Evolutionary conservation across 2,797 vertebrate species (phyloP).

Genomic region (Danio aesculapii): DNA sequence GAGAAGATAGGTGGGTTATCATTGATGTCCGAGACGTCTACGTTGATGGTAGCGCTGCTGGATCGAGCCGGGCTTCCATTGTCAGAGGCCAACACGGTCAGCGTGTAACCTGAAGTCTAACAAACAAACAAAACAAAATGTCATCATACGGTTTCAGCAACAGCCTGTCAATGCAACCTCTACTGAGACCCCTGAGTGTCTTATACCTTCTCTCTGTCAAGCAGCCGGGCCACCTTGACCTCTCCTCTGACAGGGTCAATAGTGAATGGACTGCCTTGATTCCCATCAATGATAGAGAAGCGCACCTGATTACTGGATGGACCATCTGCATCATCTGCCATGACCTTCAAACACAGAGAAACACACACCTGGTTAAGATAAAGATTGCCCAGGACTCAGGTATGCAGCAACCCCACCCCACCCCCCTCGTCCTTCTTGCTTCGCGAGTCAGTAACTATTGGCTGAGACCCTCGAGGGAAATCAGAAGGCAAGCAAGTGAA

Average conservation of each 20-base stretch:
- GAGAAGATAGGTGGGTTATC: conserved; percentile 96
- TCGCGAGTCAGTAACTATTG: conserved; percentile 41
- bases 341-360: conserved; percentile 79
- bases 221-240: conserved; percentile 90
- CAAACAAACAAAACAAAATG: conserved; percentile 47
- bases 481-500: conserved; percentile 42
- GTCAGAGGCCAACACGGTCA: conserved; percentile 90
- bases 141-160: neutral
- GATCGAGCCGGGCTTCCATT: conserved; percentile 84
- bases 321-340: conserved; percentile 94
- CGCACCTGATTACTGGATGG: conserved; percentile 86
- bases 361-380: conserved; percentile 53
- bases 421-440: conserved; percentile 16
- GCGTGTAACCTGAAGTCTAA: conserved; percentile 95
- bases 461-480: conserved; percentile 45
- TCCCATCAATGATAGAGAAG: conserved; percentile 90
- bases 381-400: conserved; percentile 30
- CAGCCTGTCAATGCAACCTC: conserved; percentile 59
- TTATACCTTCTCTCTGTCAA: conserved; percentile 93
- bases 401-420: neutral
- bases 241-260: conserved; percentile 89
- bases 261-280: conserved; percentile 93
- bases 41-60: conserved; percentile 89
- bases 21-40: conserved; percentile 97
- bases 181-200: conserved; percentile 30